Base-by-base conservation (phyloP, 2,888 invertebrate species). In the Lepidocyrtoides sp. region DNA sequence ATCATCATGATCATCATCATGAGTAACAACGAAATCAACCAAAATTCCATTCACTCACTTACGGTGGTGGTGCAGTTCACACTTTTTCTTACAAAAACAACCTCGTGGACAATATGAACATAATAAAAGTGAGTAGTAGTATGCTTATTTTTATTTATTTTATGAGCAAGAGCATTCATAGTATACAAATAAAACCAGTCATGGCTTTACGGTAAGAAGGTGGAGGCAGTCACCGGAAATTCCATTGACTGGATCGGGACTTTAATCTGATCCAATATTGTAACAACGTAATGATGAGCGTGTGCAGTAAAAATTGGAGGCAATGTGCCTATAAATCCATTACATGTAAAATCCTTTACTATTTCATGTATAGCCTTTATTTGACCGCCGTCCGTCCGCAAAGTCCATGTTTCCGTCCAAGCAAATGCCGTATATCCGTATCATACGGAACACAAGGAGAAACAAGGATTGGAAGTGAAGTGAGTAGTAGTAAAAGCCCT, bases 141-240 rank as follows among this genome's bases (percentile, higher is more conserved):
- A 44, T 20, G 8, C 44, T 44, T 72, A 12, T 17, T 41, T 17
- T 14, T 69, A 1, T 14, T 66, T 32, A 7, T 20, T 36, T 36
- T 36, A 36, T 36, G 36, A 36, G 36, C 44, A 75, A 26, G 14
- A n/a, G n/a, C n/a, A n/a, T 36, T 5, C 20, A 29, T 75, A 7
- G 23, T 23, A 23, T 12, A 17, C 14, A 44, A 17, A 14, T 23
- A 17, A n/a, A 5, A 17, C 3, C 10, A 32, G 72, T 44, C 32
- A 26, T 79, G 5, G 79, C n/a, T 17, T 17, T 54, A 29, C 7
- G 17, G 20, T 48, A 17, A 48, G n/a, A n/a, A n/a, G 48, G 66
- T 36, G 23, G 8, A 77, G n/a, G 63, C 87, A 86, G 81, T 86
- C 85, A 91, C 91, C 91, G 91, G 91, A 91, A 91, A 91, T 91